Conservation (phyloP, 2,797 vertebrate species). For the Calcarius lapponicus region DNA sequence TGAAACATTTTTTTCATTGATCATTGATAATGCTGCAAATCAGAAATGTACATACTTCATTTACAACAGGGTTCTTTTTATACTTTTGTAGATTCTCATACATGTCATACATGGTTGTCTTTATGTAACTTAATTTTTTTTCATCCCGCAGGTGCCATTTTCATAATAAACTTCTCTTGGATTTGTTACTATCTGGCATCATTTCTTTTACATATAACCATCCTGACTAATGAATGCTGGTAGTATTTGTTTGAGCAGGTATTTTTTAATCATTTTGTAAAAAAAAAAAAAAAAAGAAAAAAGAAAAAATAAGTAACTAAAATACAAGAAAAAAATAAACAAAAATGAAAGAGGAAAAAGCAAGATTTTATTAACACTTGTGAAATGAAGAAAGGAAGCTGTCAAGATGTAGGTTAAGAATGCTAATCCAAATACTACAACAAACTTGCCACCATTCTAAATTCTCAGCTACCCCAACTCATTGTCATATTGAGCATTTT, state of each 20-base stretch:
- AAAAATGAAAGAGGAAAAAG: conserved; percentile 55
- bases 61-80: conserved; percentile 97
- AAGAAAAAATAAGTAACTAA: background rate
- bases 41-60: conserved; percentile 99
- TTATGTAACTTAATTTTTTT: conserved; percentile 98
- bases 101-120: conserved; percentile 96
- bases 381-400: conserved; percentile 68
- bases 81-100: conserved; percentile 97
- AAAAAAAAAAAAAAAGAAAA: background rate
- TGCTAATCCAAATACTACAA: conserved; percentile 86
- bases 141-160: conserved; percentile 99
- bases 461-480: conserved; percentile 81
- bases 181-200: conserved; percentile 97
- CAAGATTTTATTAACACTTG: conserved; percentile 69
- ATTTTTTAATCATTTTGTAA: conserved; percentile 63
- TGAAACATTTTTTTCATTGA: conserved; percentile 92
- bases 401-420: conserved; percentile 75
- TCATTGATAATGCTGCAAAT: conserved; percentile 98
- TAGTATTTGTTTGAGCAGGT: conserved; percentile 86
- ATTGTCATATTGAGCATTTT: conserved; percentile 81
- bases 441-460: conserved; percentile 80
- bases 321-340: background rate
- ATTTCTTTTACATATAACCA: conserved; percentile 93
- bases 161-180: conserved; percentile 99
- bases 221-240: conserved; percentile 83